phyloP scores from a whole-genome alignment of 2,113 vertebrate species.

The Macroglossus sobrinus region DNA sequence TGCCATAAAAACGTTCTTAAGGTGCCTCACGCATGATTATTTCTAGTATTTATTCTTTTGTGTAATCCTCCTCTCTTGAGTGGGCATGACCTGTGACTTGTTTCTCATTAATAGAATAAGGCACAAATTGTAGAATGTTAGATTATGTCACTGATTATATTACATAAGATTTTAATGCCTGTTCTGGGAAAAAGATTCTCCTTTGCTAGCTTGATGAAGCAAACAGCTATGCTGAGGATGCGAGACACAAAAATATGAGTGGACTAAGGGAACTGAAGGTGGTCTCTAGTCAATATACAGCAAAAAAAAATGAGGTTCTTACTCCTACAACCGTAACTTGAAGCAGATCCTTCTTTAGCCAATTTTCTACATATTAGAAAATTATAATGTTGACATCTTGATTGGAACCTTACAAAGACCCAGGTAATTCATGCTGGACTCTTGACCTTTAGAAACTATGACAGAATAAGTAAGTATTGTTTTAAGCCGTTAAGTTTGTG shows the following conservation, averaged over 20 bases:
- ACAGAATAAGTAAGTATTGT: not conserved
- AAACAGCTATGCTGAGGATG: not conserved
- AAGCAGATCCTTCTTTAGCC: not conserved
- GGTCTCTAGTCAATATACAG: not conserved
- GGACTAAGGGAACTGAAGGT: not conserved
- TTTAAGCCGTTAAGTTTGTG: not conserved
- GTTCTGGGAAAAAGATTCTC: not conserved
- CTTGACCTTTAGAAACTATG: not conserved
- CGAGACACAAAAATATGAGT: not conserved
- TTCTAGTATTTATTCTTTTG: not conserved
- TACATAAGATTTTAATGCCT: not conserved
- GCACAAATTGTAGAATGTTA: not conserved
- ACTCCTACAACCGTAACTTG: not conserved
- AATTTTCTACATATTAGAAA: not conserved
- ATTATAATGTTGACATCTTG: not conserved
- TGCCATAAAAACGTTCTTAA: not conserved
- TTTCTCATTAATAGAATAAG: not conserved
- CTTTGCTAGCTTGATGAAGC: not conserved
- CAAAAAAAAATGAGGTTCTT: not conserved
- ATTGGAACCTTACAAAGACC: not conserved
- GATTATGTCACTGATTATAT: not conserved
- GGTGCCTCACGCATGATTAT: rapidly evolving
- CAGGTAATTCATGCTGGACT: not conserved
- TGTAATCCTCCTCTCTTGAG: not conserved
- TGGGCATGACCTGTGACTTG: not conserved